A percentile compares a stretch with the other conserved stretches of the same genome.
Evolutionary conservation across 2,888 invertebrate genomes (phyloP).

Genomic region (Phaedon cochleariae): DNA sequence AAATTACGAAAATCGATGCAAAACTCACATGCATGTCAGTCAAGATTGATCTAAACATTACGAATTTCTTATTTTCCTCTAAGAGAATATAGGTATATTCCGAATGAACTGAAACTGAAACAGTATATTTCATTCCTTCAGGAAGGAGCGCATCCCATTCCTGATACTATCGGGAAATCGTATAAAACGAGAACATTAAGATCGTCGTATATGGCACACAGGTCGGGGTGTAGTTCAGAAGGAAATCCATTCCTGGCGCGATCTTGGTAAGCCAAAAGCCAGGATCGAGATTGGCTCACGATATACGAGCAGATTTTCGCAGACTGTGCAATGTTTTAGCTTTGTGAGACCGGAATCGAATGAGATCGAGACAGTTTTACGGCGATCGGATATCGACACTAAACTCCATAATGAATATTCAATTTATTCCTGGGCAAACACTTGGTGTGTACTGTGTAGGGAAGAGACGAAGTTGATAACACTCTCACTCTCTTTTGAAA

Average conservation of each 20-base stretch:
- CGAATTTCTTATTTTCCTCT: too few relatives aligned
- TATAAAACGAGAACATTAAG: slow-evolving; percentile 37
- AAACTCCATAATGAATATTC: slow-evolving; percentile 52
- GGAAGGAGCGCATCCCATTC: not conserved
- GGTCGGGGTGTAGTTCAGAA: slow-evolving; percentile 37
- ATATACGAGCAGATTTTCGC: slow-evolving; percentile 59
- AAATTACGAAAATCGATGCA: too few relatives aligned
- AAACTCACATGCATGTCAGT: too few relatives aligned
- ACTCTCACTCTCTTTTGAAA: too few relatives aligned
- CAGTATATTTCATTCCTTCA: not conserved
- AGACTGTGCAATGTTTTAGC: slow-evolving; percentile 57
- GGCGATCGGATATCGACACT: slow-evolving; percentile 56
- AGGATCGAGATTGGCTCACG: slow-evolving; percentile 59
- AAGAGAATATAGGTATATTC: too few relatives aligned
- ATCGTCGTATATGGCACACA: slow-evolving; percentile 38
- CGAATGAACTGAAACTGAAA: too few relatives aligned
- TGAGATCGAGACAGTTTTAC: slow-evolving; percentile 61
- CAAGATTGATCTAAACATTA: too few relatives aligned
- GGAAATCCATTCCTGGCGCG: slow-evolving; percentile 51
- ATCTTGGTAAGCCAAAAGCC: slow-evolving; percentile 64
- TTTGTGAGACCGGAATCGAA: slow-evolving; percentile 52
- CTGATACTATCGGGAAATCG: slow-evolving; percentile 27
- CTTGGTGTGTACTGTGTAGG: not conserved
- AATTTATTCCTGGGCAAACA: slow-evolving; percentile 23
- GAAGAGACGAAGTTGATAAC: not conserved